These are phyloP conservation scores for Drosophila diplacantha DNA, from an alignment of 2,888 invertebrate species.

Conservation along the genomic window DNA sequence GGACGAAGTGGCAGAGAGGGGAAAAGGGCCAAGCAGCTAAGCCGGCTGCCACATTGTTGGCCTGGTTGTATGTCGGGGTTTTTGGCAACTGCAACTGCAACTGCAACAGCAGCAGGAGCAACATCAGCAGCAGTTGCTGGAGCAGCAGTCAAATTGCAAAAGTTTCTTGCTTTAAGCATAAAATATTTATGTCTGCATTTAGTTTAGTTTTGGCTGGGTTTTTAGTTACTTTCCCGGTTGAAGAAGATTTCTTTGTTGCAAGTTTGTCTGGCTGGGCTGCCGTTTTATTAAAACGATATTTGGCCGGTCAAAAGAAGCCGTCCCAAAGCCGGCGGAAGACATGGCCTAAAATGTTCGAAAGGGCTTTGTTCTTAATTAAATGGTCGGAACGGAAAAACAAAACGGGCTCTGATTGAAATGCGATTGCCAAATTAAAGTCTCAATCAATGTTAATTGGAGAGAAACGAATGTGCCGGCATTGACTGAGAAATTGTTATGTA, in stretches of 20 bases:
- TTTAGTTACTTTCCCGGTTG: conserved; percentile 56
- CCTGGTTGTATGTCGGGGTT: conserved; percentile 48
- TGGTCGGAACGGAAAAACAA: conserved; percentile 9
- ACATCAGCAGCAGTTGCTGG: conserved; percentile 36
- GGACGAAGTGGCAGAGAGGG: not conserved
- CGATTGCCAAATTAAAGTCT: conserved; percentile 14
- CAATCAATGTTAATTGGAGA: conserved; percentile 30
- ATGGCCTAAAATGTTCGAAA: conserved; percentile 27
- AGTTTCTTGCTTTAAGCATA: conserved; percentile 70
- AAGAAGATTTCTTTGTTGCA: conserved; percentile 48
- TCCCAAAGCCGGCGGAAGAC: conserved; percentile 35
- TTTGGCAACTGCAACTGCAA: conserved; percentile 55
- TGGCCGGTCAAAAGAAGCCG: conserved; percentile 43
- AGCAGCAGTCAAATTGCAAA: conserved; percentile 68
- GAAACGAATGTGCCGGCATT: not conserved
- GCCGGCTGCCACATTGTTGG: conserved; percentile 52
- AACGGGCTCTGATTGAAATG: not conserved
- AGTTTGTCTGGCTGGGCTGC: conserved; percentile 51
- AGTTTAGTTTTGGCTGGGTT: conserved; percentile 60
- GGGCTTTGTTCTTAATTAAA: conserved; percentile 31
- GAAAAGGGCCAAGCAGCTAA: conserved; percentile 41
- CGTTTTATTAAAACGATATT: conserved; percentile 62
- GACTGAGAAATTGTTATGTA: conserved; percentile 8
- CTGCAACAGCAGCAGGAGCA: conserved; percentile 36
- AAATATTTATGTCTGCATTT: conserved; percentile 71